phyloP scores from a whole-genome alignment of 2,113 vertebrate species.

The Tinamus guttatus region DNA sequence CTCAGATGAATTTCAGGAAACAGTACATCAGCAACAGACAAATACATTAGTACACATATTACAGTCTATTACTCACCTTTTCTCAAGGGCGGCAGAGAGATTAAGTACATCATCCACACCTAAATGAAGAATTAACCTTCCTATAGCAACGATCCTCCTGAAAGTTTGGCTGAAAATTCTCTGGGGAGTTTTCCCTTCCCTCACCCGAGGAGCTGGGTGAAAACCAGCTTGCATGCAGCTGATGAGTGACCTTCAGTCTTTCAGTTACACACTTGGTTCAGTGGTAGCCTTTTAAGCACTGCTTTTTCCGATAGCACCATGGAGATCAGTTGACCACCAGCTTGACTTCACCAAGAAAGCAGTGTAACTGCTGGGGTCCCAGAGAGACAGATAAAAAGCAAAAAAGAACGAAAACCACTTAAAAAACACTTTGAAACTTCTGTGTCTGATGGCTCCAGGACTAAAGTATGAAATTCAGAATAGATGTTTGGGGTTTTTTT shows the following conservation, averaged over 20 bases:
- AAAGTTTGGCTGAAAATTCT: neutral
- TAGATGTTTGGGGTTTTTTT: neutral
- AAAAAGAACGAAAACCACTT: neutral
- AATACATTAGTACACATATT: neutral
- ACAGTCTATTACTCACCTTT: neutral
- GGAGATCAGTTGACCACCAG: neutral
- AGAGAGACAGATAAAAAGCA: neutral
- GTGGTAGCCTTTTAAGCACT: too few species aligned
- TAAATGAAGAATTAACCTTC: neutral
- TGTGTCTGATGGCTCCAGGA: neutral
- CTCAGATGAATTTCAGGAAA: constrained; percentile 57
- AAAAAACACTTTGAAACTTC: neutral
- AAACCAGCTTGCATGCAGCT: neutral
- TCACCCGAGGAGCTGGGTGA: neutral
- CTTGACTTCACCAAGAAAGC: neutral
- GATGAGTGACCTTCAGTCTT: neutral
- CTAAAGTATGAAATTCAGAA: neutral
- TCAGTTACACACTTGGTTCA: neutral
- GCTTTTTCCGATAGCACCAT: neutral
- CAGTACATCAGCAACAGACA: neutral
- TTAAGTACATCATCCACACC: neutral
- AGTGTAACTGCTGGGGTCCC: neutral
- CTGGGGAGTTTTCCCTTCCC: too few species aligned
- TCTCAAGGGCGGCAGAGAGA: neutral
- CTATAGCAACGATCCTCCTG: neutral